Base-by-base conservation (phyloP, 1,140 invertebrate genomes). In the Drosophila sp. region DNA sequence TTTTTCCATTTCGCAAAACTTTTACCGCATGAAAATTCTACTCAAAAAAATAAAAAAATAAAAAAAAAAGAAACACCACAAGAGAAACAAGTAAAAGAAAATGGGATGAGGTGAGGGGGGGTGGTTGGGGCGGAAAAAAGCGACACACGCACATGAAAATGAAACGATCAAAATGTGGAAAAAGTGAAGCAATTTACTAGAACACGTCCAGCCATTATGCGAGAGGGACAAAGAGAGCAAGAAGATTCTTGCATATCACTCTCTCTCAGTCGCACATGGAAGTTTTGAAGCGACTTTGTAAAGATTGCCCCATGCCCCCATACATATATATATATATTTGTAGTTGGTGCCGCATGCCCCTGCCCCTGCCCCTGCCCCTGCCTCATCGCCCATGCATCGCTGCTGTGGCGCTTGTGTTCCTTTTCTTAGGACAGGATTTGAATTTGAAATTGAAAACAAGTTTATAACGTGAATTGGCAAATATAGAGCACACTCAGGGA, bases 361-460 rank as follows among this genome's bases (percentile, higher is more conserved):
- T 3, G 1, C 8, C 11, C 3, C 35, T 3, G 1, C 8, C 11
- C 8, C 17, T 61, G 3, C 32, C 32, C 5, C 10, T 23, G 25
- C 32, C 30, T 25, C 29, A 47, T 32, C 8, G 25, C 60, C 4
- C 33, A 65, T 56, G 11, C 35, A 0, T 10, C 30, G 30, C 8
- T 55, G 25, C 44, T 27, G 23, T 50, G 23, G 23, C 23, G 35
- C 30, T 11, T 50, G 2, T 17, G 44, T 50, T 50, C 44, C 33
- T 66, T 66, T 56, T 41, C 30, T 66, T 56, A 55, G 47, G 47
- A 68, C 68, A 70, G 71, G 71, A 80, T 78, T 80, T 80, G 78
- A 80, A 80, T 80, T 80, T 79, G 72, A 78, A 80, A 80, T 80
- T 80, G 78, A 80, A 80, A 79, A 80, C 78, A 80, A 80, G 76